Evolutionary conservation across 2,113 vertebrate genomes (phyloP), one percentile per base, ranked within the genome.

Genomic region (Thalassarche chlororhynchos): DNA sequence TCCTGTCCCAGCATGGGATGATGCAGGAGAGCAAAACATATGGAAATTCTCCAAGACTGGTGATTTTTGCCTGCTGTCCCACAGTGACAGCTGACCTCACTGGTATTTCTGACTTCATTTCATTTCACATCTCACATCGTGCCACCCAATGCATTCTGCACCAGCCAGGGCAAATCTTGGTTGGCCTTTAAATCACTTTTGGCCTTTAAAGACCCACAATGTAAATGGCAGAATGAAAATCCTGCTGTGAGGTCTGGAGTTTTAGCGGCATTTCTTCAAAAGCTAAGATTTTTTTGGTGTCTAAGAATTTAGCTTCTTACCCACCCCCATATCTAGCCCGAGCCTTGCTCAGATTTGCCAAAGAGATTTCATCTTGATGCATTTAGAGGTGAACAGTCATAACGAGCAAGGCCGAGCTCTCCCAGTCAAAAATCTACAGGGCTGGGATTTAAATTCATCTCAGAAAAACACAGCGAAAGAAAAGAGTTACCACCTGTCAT

Each of bases 171-270:
- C 58, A 74, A 81, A 75, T 28, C 36, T 77, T 57, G 4, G 2
- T 61, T 86, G 75, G 44, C 94, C 86, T 92, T 97, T 79, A 88
- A 79, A 65, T 69, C 66, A 57, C 66, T 75, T 87, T 62, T 90
- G 66, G 20, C 87, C 88, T 96, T 97, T 92, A 55, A 60, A 91
- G 46, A 58, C 32, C 28, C 21, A 1, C 14, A 60, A 21, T 61
- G 57, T 18, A 89, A 91, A 75, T 46, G 57, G 32, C 21, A 86
- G 72, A 74, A 36, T 34, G 24, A 89, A 84, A 94, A 83, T 62
- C 29, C 29, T 74, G 7, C 38, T 57, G 13, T 38, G 29, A 57
- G 9, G 14, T 54, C 32, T 87, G 69, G 34, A 64, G n/a, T 14
- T 61, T 60, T 52, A 72, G 20, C 34, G 34, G 2, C 5, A 80